Base-by-base conservation (phyloP, 2,888 invertebrate species). In the Drosophila pegasa region DNA sequence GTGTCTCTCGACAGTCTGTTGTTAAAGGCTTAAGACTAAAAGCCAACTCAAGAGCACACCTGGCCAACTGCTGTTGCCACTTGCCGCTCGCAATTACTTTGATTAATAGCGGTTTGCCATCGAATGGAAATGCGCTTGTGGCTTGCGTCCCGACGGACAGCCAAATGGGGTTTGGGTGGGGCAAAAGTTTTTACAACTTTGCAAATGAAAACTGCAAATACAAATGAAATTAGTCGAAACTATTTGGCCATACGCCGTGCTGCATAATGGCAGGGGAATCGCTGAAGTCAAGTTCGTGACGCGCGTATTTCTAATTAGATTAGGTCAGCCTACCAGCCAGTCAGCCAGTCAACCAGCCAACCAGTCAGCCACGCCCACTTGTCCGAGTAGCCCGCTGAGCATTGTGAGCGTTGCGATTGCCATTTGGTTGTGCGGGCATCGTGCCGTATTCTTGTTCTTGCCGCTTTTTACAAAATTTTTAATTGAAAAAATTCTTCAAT, bases 241-340 rank as follows among this genome's bases (percentile, higher is more conserved):
- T 85, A 85, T 85, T 85, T 76, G 78, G 68, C 58, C 58, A 68
- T 70, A 66, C 63, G 55, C 64, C 60, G 60, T 65, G 59, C 58
- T 58, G 68, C 55, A 55, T 47, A 57, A 67, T 78, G 35, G 25
- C 50, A 12, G 16, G 45, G 58, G 60, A 48, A 41, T 50, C 45
- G 62, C 63, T 40, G 51, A 66, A 86, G 81, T 83, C 88, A 84
- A 85, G 88, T 87, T 88, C 88, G 85, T 85, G 85, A 88, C 88
- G 81, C 74, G 87, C 87, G 81, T 79, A 85, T 85, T 85, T 87
- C 81, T 88, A 85, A 88, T 85, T 85, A 87, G 88, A 87, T 88
- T 87, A 70, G 74, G 69, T 52, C 58, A 58, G 55, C 77, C 71
- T 61, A 82, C 33, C 27, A 33, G 45, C 27, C 41, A 22, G 41